phyloP scores from a whole-genome alignment of 1,140 invertebrate genomes.

The Eurytemora carolleeae region DNA sequence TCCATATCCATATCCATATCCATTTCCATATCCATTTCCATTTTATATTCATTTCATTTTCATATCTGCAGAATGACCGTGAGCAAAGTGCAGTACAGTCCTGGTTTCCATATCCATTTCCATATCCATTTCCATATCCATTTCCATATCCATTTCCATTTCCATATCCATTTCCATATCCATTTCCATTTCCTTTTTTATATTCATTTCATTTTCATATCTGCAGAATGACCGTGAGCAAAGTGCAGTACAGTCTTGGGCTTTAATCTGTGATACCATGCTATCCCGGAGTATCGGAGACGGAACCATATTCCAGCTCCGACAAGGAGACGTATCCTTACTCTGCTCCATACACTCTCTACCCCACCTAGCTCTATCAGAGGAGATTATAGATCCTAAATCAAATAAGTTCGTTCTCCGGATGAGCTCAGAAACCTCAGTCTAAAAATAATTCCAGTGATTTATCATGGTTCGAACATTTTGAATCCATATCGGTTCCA shows the following conservation, averaged over 20 bases:
- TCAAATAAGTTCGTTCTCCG: constrained; percentile 83
- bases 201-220: too few relatives aligned
- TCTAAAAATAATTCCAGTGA: too few relatives aligned
- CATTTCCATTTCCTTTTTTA: too few relatives aligned
- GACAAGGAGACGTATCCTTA: constrained; percentile 79
- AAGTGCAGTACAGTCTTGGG: constrained; percentile 61
- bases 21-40: too few relatives aligned
- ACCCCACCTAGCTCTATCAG: constrained; percentile 77
- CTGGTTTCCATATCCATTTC: too few relatives aligned
- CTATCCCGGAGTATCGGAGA: constrained; percentile 55
- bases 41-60: too few relatives aligned
- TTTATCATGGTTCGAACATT: too few relatives aligned
- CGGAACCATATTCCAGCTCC: constrained; percentile 62
- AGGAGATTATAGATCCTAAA: constrained; percentile 86
- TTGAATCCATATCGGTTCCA: too few relatives aligned
- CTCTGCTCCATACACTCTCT: constrained; percentile 61
- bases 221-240: constrained; percentile 40
- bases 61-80: constrained; percentile 40
- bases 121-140: too few relatives aligned
- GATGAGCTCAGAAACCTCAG: constrained; percentile 87
- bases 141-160: too few relatives aligned
- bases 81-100: constrained; percentile 43
- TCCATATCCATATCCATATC: too few relatives aligned
- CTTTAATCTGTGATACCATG: constrained; percentile 70
- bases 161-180: too few relatives aligned